phyloP scores from a whole-genome alignment of 2,888 invertebrate species.

The Drosophila hamatofila region DNA sequence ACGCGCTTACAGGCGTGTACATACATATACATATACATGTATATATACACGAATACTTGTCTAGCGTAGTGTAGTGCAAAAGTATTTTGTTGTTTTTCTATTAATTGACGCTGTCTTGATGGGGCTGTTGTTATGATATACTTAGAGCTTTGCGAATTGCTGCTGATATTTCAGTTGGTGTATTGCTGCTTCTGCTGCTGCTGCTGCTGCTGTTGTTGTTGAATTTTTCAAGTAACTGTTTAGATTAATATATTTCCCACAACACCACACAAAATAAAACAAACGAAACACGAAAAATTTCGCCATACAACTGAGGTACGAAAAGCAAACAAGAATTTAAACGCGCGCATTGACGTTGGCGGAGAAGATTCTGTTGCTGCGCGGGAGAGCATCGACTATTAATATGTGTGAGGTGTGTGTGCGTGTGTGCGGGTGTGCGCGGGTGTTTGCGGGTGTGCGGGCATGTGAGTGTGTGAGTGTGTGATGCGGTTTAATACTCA shows the following conservation, averaged over 20 bases:
- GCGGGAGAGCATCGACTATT: slow-evolving; percentile 54
- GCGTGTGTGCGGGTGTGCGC: slow-evolving; percentile 36
- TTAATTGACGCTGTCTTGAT: not conserved
- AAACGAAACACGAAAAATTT: slow-evolving; percentile 80
- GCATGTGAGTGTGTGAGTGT: slow-evolving; percentile 14
- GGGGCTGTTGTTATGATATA: slow-evolving; percentile 6
- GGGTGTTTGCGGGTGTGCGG: slow-evolving; percentile 32
- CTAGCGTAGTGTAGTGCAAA: slow-evolving; percentile 2
- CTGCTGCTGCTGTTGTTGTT: slow-evolving; percentile 15
- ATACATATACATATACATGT: not conserved
- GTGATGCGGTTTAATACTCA: slow-evolving; percentile 49
- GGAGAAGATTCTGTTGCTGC: slow-evolving; percentile 59
- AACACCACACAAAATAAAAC: slow-evolving; percentile 68
- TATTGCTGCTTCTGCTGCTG: not conserved
- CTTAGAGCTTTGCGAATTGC: slow-evolving; percentile 15
- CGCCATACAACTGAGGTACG: slow-evolving; percentile 78
- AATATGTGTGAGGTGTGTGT: slow-evolving; percentile 28
- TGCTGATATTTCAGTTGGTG: slow-evolving; percentile 8
- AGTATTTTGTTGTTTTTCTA: slow-evolving; percentile 15
- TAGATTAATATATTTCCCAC: slow-evolving; percentile 38
- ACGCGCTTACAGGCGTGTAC: not conserved
- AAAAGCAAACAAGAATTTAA: slow-evolving; percentile 79
- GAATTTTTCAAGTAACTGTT: slow-evolving; percentile 26
- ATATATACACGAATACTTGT: slow-evolving; percentile 17
- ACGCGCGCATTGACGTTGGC: slow-evolving; percentile 70